Evolutionary conservation across 1,140 invertebrate genomes (phyloP), one percentile per base, ranked within the genome.

Genomic region (Sycophaga agraensis): DNA sequence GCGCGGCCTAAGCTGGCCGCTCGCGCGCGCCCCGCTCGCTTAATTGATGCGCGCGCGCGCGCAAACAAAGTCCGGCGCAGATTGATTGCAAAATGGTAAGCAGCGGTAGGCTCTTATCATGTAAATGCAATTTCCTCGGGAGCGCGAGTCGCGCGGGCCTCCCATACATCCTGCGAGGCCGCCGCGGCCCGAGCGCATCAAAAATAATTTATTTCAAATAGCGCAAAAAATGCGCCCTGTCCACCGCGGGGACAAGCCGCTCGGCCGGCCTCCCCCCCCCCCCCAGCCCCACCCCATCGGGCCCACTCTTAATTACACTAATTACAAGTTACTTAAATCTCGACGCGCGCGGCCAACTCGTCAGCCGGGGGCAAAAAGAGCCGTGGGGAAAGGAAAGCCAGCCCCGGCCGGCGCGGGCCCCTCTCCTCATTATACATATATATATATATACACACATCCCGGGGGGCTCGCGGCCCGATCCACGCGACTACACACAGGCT

Each of bases 271-370:
- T 34, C 50, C 6, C 19, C 22, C 34, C 34, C 28, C 51, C 28
- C 28, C 28, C 28, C 28, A 4, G 28, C 28, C 22, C 34, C 28
- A 35, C 55, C n/a, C n/a, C n/a, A n/a, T n/a, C n/a, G n/a, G n/a
- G n/a, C n/a, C n/a, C n/a, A n/a, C 59, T 48, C 45, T 62, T 62
- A 55, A 62, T 62, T 55, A 42, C 42, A 34, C 50, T 62, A 62
- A 62, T 62, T 62, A 62, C 51, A 62, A 62, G 59, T 62, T 55
- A 55, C 59, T 62, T 48, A 43, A 55, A 49, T 16, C 59, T 45
- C 31, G 28, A 16, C 22, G 17, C 12, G 14, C 22, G 17, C 12
- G 46, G 54, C 42, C 42, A 34, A 48, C 28, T 22, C 16, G 26
- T 28, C 26, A 24, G 24, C 22, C 17, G 14, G 4, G 11, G 16